These are phyloP conservation scores for Luehdorfia chinensis DNA, from an alignment of 1,140 invertebrate species.

Conservation along the genomic window DNA sequence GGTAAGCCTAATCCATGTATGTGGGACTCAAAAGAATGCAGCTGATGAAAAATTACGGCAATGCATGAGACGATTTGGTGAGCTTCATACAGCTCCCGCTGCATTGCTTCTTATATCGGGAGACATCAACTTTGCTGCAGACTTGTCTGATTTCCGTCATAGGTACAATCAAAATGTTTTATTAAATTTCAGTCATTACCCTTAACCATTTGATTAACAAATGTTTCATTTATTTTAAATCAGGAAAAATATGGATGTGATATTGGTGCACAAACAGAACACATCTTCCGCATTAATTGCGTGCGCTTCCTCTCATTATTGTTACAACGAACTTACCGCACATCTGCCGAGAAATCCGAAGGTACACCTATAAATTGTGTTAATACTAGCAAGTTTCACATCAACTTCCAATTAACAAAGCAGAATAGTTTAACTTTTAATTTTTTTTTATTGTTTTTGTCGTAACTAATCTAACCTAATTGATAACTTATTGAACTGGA, in stretches of 20 bases:
- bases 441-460: no score
- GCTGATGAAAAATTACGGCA: constrained; percentile 94
- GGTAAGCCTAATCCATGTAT: constrained; percentile 92
- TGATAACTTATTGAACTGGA: no score
- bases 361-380: constrained; percentile 73
- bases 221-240: constrained; percentile 28
- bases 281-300: constrained; percentile 86
- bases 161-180: constrained; percentile 57
- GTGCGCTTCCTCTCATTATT: constrained; percentile 87
- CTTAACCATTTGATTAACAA: constrained; percentile 6
- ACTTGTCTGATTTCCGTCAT: constrained; percentile 90
- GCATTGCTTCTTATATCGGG: constrained; percentile 89
- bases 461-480: no score
- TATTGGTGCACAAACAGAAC: constrained; percentile 87
- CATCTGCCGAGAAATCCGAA: constrained; percentile 79
- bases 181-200: constrained; percentile 14
- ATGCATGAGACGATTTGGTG: constrained; percentile 89
- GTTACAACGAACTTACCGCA: constrained; percentile 83
- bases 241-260: constrained; percentile 89
- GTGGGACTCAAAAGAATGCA: constrained; percentile 91
- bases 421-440: no score
- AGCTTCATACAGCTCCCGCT: constrained; percentile 86
- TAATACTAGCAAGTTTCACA: no score
- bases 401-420: no score
- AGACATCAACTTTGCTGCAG: constrained; percentile 93